Percentiles rank a stretch among this genome's conserved stretches.
Conservation (phyloP, 2,797 vertebrate genomes). For the Phylloscopus collybita region DNA sequence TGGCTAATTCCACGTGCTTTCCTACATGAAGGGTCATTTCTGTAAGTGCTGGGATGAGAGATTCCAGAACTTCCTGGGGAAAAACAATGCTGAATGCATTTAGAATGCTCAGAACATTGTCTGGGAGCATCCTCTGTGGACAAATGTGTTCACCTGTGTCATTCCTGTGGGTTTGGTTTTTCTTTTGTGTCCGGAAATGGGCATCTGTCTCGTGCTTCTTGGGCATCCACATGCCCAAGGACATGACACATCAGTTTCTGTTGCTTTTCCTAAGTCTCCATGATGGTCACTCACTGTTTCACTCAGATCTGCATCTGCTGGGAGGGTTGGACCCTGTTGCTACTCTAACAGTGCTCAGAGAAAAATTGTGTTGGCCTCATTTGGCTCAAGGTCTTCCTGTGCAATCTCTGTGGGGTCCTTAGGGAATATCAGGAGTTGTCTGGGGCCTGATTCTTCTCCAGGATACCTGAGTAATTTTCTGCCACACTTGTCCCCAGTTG, state of each 20-base stretch:
- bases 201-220: accelerated
- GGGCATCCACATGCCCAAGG: not conserved
- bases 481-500: too few relatives aligned
- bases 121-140: not conserved
- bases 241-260: not conserved
- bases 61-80: not conserved
- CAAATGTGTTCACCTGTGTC: not conserved
- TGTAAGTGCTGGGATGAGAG: not conserved
- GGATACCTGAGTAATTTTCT: too few relatives aligned
- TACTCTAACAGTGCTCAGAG: not conserved
- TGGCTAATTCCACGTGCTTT: not conserved
- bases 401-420: too few relatives aligned
- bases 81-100: not conserved
- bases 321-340: not conserved
- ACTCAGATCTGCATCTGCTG: not conserved
- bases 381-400: too few relatives aligned
- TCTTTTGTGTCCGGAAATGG: not conserved
- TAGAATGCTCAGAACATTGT: not conserved
- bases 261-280: not conserved
- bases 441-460: too few relatives aligned
- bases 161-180: not conserved
- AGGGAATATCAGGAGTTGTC: too few relatives aligned
- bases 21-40: not conserved
- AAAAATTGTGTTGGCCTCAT: not conserved
- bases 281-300: not conserved